Evolutionary conservation across 2,888 invertebrate genomes (phyloP), one percentile per base, ranked within the genome.

Genomic region (Xestia sexstrigata): DNA sequence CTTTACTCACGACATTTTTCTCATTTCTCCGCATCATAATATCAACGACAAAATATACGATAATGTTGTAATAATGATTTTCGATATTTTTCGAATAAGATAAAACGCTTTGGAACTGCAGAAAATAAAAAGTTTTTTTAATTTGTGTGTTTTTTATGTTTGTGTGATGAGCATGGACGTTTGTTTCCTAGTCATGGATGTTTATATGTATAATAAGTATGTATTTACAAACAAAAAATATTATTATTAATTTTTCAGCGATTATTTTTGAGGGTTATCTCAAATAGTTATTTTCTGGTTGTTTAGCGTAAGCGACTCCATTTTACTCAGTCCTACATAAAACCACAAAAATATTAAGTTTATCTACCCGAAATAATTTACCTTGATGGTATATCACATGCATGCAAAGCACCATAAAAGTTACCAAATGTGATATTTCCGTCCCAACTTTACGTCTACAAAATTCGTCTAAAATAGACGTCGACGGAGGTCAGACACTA

Each of bases 401-500:
- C 84, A 81, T 62, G n/a, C 42, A 52, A 70, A 58, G 17, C n/a
- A 45, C 70, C 35, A 60, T 58, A 70, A 65, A 81, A 39, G n/a
- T 47, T 72, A n/a, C 42, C 75, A 73, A 74, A 78, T 72, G 70
- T 71, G 55, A 63, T 71, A 69, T 68, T 78, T 68, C 49, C 58
- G 52, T 69, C 67, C 35, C 47, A 67, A 74, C 45, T 74, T 75
- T 20, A 67, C 66, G 63, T 76, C 83, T 55, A 15, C 66, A 69
- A 83, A 85, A 83, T 82, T 82, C 82, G 70, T 82, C 74, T 76
- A 82, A 86, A 88, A 87, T 88, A 82, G 84, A 85, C 79, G 77
- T 35, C 79, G 82, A 82, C 73, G 86, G 81, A 80, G 82, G 85
- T 83, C 75, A 73, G 91, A 91, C 89, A 88, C 88, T 91, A 90